These are phyloP conservation scores for Drosophila emarginata DNA, from an alignment of 2,888 invertebrate species.

Conservation along the genomic window DNA sequence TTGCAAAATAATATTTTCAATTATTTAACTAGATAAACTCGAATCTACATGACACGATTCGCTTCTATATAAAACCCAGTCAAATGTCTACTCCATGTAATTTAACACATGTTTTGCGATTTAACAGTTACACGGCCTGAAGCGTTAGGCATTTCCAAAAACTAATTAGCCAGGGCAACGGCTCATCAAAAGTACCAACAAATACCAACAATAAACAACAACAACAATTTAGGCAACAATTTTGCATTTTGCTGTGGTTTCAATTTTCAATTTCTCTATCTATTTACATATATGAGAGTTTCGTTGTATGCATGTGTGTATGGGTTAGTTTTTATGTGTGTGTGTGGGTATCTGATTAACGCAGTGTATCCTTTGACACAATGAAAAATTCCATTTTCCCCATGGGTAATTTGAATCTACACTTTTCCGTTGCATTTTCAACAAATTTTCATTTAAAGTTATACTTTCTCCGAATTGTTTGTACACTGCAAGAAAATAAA, in stretches of 20 bases:
- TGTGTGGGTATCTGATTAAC: not conserved
- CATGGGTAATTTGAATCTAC: constrained; percentile 6
- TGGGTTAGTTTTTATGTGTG: not conserved
- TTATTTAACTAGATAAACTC: constrained; percentile 66
- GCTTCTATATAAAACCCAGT: not conserved
- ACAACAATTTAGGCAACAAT: constrained; percentile 26
- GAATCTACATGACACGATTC: constrained; percentile 5
- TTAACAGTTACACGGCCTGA: constrained; percentile 56
- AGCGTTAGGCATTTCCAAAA: constrained; percentile 60
- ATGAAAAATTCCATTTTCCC: constrained; percentile 4
- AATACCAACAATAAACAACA: constrained; percentile 6
- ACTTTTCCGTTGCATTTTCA: constrained; percentile 2
- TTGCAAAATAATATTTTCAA: constrained; percentile 74
- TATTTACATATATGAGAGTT: not conserved
- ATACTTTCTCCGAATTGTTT: not conserved
- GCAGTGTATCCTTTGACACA: not conserved
- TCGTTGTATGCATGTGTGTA: constrained; percentile 1
- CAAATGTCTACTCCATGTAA: constrained; percentile 44
- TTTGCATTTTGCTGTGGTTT: constrained; percentile 37
- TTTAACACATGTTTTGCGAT: constrained; percentile 63
- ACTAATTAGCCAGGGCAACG: constrained; percentile 63
- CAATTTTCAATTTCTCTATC: constrained; percentile 29
- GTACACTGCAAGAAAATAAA: not conserved
- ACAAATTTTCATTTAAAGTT: constrained; percentile 1
- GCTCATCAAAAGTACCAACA: not conserved